Conservation (phyloP, 2,888 invertebrate species). For the Micropterix aruncella region DNA sequence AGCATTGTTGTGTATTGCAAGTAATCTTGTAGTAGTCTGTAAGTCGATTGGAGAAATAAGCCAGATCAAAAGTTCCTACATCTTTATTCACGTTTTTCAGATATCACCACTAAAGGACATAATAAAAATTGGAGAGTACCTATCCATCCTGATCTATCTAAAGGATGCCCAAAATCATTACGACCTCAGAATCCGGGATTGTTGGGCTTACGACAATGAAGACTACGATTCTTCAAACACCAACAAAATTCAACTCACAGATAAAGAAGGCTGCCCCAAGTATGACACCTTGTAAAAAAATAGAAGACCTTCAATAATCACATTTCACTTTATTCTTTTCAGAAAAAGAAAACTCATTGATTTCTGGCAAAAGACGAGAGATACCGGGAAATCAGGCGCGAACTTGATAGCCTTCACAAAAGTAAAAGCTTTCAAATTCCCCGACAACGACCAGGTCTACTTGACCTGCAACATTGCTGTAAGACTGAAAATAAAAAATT, state of each 20-base stretch:
- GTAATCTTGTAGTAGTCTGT: too few relatives aligned
- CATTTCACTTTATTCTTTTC: conserved; percentile 14
- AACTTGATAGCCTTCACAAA: conserved; percentile 51
- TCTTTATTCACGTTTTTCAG: too few relatives aligned
- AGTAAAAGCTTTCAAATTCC: conserved; percentile 60
- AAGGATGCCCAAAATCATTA: conserved; percentile 48
- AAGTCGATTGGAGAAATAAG: too few relatives aligned
- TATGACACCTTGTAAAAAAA: too few relatives aligned
- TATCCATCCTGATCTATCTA: conserved; percentile 54
- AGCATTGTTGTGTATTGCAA: too few relatives aligned
- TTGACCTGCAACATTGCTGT: conserved; percentile 64
- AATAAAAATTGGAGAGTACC: conserved; percentile 54
- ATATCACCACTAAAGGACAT: conserved; percentile 43
- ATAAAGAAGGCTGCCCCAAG: conserved; percentile 52
- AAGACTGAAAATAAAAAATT: conserved; percentile 12
- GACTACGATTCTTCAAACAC: conserved; percentile 42
- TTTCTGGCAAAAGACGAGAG: conserved; percentile 44
- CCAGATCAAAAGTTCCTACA: too few relatives aligned
- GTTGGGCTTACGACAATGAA: conserved; percentile 56
- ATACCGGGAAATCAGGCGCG: conserved; percentile 42
- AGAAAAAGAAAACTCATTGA: conserved; percentile 52
- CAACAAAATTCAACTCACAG: conserved; percentile 48
- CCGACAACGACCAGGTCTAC: conserved; percentile 56
- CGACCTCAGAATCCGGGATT: conserved; percentile 54
- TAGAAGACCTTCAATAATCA: conserved; percentile 2